Conservation (phyloP, 2,113 vertebrate species). For the Circaetus cinerascens region DNA sequence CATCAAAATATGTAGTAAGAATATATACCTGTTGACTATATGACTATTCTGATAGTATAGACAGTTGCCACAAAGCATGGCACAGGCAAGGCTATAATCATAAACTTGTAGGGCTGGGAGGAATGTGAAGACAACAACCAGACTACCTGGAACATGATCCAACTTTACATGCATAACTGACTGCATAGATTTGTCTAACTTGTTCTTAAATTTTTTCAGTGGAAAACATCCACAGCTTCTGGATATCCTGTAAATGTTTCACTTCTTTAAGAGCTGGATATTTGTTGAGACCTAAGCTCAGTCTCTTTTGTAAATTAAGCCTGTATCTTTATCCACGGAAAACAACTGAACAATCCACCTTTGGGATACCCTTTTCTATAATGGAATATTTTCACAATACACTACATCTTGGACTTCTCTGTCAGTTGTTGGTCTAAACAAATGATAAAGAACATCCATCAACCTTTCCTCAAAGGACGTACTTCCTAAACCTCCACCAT, state of each 20-base stretch:
- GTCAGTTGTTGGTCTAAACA: not conserved
- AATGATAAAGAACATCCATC: not conserved
- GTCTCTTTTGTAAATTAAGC: not conserved
- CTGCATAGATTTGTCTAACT: not conserved
- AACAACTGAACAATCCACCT: not conserved
- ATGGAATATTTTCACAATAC: not conserved
- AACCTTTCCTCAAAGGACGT: not conserved
- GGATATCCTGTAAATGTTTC: not conserved
- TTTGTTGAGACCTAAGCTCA: not conserved
- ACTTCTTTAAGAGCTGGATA: not conserved
- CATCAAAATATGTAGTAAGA: not conserved
- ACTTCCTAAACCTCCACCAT: not conserved
- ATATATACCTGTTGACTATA: not conserved
- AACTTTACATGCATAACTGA: not conserved
- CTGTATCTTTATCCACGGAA: not conserved
- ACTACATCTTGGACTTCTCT: not conserved
- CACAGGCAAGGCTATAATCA: not conserved
- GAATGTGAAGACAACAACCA: not conserved
- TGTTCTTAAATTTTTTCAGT: not conserved
- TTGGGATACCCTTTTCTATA: not conserved
- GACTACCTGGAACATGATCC: not conserved
- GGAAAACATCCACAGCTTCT: not conserved
- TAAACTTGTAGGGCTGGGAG: not conserved
- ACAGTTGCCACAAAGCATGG: not conserved
- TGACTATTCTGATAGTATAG: not conserved